Evolutionary conservation across 2,797 vertebrate genomes (phyloP), one percentile per base, ranked within the genome.

Genomic region (Semaprochilodus insignis): DNA sequence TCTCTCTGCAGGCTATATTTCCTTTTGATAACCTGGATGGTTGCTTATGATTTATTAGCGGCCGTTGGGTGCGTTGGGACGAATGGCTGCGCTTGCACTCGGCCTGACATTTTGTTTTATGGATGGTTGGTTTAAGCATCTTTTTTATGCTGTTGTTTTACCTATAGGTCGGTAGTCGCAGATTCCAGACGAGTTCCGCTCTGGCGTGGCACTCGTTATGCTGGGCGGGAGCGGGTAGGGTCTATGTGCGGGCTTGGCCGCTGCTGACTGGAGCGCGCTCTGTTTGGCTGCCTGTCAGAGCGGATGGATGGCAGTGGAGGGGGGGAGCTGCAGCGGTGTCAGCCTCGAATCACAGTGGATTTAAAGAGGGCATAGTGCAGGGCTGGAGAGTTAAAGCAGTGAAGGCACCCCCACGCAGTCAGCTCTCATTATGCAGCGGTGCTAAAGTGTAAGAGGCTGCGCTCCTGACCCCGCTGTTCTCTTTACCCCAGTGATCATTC

Each of bases 201-300:
- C 25, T 19, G 74, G 36, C 23, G 4, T 15, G 71, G 19, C n/a
- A 19, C 52, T 44, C 34, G 70, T 51, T 34, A 27, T 40, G 31
- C 54, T 16, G 16, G 2, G 69, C 19, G 62, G 62, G 62, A 34
- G 62, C 15, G 14, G 27, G 27, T 65, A 15, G 60, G 60, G 60
- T 23, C 16, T 27, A 7, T 31, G 15, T 31, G 25, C 7, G 15
- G 34, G 14, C 19, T 4, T 16, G 27, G 25, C 27, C 25, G 62
- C 25, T 65, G 75, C n/a, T 85, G 83, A 81, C 84, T 90, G 89
- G 92, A 88, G 90, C 85, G 87, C 81, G 34, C 90, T 92, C 90
- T 92, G 87, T 92, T 91, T 92, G 91, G 88, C 86, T 88, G 89
- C 91, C 89, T 89, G 91, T 93, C 92, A 90, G 86, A 52, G 44